phyloP scores from a whole-genome alignment of 1,140 invertebrate genomes.

The Cydia strobilella region DNA sequence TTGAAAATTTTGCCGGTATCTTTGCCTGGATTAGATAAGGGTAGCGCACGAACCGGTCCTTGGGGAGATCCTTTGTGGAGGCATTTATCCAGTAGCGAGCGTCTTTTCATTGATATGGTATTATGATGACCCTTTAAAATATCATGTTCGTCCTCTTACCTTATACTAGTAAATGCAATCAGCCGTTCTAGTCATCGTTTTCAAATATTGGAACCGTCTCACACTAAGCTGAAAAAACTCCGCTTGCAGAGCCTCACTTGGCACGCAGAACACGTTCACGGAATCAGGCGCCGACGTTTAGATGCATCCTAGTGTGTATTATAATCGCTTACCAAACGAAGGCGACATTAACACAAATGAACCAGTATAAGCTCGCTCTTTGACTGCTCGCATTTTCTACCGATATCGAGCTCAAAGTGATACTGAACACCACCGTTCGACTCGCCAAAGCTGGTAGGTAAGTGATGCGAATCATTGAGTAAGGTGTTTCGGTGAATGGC shows the following conservation, averaged over 20 bases:
- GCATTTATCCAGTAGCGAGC: too few relatives aligned
- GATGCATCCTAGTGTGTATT: background rate
- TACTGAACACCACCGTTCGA: background rate
- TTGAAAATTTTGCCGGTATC: too few relatives aligned
- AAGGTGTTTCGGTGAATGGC: conserved; percentile 18
- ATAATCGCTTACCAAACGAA: background rate
- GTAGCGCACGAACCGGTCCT: too few relatives aligned
- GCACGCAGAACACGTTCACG: conserved; percentile 1
- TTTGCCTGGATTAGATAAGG: too few relatives aligned
- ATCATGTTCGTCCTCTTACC: background rate
- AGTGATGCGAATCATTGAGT: background rate
- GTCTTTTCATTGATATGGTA: too few relatives aligned
- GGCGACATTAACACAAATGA: background rate
- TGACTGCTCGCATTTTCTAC: background rate
- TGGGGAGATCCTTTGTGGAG: too few relatives aligned
- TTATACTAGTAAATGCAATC: background rate
- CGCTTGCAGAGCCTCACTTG: conserved; percentile 19
- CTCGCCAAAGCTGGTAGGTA: background rate
- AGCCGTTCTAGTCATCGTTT: background rate
- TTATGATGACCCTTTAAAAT: background rate
- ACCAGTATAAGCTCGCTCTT: background rate
- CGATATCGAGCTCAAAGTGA: background rate
- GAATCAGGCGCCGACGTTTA: conserved; percentile 17
- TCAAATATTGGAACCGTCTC: background rate
- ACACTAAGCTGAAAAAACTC: background rate